Conservation (phyloP, 64 coral and sea anemone species). For the Montipora foliosa region DNA sequence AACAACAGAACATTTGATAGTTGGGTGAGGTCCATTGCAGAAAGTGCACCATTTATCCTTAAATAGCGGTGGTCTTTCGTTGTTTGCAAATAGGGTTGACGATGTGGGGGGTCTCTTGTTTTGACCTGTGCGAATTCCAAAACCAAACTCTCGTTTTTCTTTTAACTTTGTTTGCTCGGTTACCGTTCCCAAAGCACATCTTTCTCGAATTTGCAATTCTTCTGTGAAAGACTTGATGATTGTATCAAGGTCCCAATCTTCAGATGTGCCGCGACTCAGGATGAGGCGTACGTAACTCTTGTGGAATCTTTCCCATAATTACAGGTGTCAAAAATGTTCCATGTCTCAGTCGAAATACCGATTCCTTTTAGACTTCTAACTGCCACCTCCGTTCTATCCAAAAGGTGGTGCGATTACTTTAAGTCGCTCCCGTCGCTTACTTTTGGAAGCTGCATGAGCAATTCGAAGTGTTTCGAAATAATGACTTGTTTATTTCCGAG, state of each 20-base stretch:
- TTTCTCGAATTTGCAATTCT: slow-evolving; percentile 63
- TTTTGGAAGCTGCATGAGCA: slow-evolving; percentile 50
- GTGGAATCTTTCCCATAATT: slow-evolving; percentile 67
- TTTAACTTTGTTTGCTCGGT: no score
- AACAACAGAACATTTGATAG: slow-evolving; percentile 53
- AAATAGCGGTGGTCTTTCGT: not conserved
- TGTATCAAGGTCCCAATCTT: slow-evolving; percentile 42
- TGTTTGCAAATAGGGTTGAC: not conserved
- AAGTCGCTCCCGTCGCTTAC: slow-evolving; percentile 28
- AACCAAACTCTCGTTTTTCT: no score
- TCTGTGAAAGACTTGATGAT: slow-evolving; percentile 26
- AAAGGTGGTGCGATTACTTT: slow-evolving; percentile 22
- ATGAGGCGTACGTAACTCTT: slow-evolving; percentile 37
- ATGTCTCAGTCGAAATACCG: slow-evolving; percentile 46
- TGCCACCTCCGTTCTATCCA: slow-evolving; percentile 52
- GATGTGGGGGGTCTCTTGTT: not conserved
- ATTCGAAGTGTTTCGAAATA: slow-evolving; percentile 67
- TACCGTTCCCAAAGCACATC: slow-evolving; percentile 22
- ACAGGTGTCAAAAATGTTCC: slow-evolving; percentile 61
- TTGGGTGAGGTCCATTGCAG: slow-evolving; percentile 46
- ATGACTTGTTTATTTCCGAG: slow-evolving; percentile 58
- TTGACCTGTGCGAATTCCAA: not conserved
- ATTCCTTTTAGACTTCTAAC: slow-evolving; percentile 58
- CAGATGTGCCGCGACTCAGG: slow-evolving; percentile 36
- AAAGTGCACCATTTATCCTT: slow-evolving; percentile 60